A percentile compares a stretch with the other conserved stretches of the same genome.
These are phyloP conservation scores for Balearica regulorum DNA, from an alignment of 2,797 vertebrate genomes.

Conservation along the genomic window DNA sequence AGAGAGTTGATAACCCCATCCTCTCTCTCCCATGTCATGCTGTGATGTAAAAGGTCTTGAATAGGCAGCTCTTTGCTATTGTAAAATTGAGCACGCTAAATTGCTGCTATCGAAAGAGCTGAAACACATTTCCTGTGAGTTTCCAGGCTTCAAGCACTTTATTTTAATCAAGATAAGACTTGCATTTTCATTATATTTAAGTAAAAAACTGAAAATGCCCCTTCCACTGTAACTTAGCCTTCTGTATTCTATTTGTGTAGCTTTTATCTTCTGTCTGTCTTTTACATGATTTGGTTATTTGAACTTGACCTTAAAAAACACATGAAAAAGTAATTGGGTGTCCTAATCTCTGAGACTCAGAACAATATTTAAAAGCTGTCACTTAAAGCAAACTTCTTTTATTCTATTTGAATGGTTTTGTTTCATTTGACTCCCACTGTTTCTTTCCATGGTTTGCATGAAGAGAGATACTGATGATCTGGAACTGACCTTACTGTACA, in stretches of 20 bases:
- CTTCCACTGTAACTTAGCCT: background rate
- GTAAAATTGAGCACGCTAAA: background rate
- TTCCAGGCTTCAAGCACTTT: background rate
- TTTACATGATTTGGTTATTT: background rate
- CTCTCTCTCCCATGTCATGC: background rate
- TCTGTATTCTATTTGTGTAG: background rate
- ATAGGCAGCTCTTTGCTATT: background rate
- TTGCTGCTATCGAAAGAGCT: background rate
- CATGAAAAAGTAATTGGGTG: background rate
- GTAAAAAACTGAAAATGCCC: background rate
- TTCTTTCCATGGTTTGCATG: background rate
- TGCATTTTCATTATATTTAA: background rate
- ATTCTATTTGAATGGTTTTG: background rate
- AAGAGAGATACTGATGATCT: background rate
- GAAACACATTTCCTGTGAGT: background rate
- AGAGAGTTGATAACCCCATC: background rate
- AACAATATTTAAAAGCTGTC: background rate
- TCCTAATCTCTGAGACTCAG: background rate
- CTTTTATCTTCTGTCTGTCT: background rate
- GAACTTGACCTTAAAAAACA: background rate
- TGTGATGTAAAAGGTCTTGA: background rate
- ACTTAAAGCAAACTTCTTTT: background rate
- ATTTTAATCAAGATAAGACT: background rate
- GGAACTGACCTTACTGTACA: background rate
- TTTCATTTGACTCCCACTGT: background rate